Percentiles rank a stretch among this genome's conserved stretches.
phyloP scores from a whole-genome alignment of 2,888 invertebrate species.

The Monoplex corrugatus region DNA sequence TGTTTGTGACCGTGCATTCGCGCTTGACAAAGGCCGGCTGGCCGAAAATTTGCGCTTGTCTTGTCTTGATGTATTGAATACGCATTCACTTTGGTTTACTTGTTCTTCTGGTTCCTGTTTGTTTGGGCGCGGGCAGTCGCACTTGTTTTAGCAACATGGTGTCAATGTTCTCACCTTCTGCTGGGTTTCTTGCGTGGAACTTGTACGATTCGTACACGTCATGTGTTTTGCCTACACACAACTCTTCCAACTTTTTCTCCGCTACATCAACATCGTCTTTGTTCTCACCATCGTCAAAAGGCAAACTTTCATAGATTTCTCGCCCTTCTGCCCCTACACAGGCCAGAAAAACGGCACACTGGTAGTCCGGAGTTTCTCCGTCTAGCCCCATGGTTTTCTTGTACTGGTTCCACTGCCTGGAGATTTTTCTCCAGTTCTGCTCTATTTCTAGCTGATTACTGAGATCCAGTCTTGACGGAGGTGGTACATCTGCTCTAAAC shows the following conservation, averaged over 20 bases:
- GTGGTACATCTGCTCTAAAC: neutral
- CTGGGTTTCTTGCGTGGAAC: slow-evolving; percentile 1
- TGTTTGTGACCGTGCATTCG: no score
- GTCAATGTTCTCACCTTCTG: neutral
- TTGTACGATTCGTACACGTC: neutral
- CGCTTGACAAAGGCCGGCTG: no score
- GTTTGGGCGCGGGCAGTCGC: no score
- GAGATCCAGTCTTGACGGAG: neutral
- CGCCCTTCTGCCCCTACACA: no score
- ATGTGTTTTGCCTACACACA: neutral
- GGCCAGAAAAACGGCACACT: neutral
- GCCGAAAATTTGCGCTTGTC: no score
- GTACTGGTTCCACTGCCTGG: neutral
- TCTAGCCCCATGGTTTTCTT: neutral
- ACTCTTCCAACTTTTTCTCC: neutral
- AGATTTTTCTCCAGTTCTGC: neutral
- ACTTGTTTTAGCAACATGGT: no score
- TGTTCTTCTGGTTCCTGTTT: no score
- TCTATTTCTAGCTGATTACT: neutral
- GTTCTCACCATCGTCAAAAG: neutral
- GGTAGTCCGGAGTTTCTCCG: neutral
- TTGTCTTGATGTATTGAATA: no score
- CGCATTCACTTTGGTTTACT: no score
- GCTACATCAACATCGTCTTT: neutral
- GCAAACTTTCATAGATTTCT: neutral